Evolutionary conservation across 2,888 invertebrate species (phyloP).

Genomic region (Ethmia dodecea): DNA sequence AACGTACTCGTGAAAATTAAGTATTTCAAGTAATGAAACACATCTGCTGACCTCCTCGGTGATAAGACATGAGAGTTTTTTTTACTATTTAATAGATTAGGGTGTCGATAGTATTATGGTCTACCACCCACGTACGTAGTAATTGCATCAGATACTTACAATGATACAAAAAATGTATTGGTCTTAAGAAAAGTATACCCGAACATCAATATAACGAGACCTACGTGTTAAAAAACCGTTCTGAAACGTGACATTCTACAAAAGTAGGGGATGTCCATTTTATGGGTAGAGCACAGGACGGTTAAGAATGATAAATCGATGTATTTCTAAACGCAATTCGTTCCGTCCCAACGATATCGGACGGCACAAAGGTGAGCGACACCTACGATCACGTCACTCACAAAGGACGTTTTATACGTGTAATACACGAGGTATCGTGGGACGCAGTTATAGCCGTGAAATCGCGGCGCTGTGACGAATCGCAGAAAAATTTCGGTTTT

Average conservation of each 20-base stretch:
- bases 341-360: slow-evolving; percentile 54
- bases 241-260: slow-evolving; percentile 63
- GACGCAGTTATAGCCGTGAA: slow-evolving; percentile 68
- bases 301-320: slow-evolving; percentile 74
- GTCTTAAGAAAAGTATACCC: too few species aligned
- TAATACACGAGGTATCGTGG: slow-evolving; percentile 23
- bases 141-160: too few species aligned
- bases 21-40: too few species aligned
- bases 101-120: too few species aligned
- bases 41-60: too few species aligned
- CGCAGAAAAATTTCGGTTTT: slow-evolving; percentile 78
- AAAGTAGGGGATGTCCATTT: slow-evolving; percentile 63
- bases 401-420: slow-evolving; percentile 19
- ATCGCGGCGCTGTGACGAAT: slow-evolving; percentile 67
- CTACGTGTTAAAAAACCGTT: slow-evolving; percentile 44
- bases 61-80: too few species aligned
- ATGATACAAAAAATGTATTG: too few species aligned
- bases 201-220: neutral
- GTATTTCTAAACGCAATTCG: slow-evolving; percentile 63
- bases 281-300: slow-evolving; percentile 48
- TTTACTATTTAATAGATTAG: too few species aligned
- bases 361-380: slow-evolving; percentile 54
- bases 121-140: too few species aligned
- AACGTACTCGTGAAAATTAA: too few species aligned
- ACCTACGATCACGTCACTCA: slow-evolving; percentile 37